Conservation (phyloP, 2,113 vertebrate species). For the Pterocles orientalis region DNA sequence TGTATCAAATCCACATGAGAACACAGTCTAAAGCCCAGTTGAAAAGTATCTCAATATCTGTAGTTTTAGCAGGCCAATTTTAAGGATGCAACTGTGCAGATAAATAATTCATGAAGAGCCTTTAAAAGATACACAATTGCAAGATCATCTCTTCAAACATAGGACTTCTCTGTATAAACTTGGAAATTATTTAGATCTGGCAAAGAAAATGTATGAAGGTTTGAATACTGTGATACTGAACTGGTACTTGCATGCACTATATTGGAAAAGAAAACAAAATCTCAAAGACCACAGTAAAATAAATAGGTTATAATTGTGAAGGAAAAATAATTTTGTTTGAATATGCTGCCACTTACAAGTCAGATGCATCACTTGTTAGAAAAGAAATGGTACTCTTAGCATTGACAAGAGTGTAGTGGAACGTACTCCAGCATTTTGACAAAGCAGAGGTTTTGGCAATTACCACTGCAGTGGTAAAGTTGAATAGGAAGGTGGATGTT, state of each 20-base stretch:
- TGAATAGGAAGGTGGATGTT: not conserved
- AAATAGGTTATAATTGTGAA: not conserved
- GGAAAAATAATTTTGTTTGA: not conserved
- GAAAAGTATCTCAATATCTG: not conserved
- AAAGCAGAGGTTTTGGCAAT: not conserved
- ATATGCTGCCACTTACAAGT: not conserved
- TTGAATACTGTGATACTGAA: constrained; percentile 39
- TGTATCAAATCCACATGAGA: constrained; percentile 35
- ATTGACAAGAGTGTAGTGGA: not conserved
- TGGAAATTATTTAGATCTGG: not conserved
- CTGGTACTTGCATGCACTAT: not conserved
- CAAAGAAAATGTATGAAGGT: not conserved
- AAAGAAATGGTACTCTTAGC: constrained; percentile 18
- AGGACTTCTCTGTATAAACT: not conserved
- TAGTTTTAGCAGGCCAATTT: constrained; percentile 2
- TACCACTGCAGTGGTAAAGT: not conserved
- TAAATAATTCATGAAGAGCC: not conserved
- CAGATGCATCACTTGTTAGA: not conserved
- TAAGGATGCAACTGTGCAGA: not conserved
- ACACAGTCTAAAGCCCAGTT: not conserved
- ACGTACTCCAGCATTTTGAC: not conserved
- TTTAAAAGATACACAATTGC: not conserved
- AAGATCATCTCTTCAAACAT: not conserved
- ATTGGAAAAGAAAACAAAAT: not conserved
- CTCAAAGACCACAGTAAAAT: not conserved